Percentiles rank a stretch among this genome's conserved stretches.
These are phyloP conservation scores for Trachelus tabidus DNA, from an alignment of 2,888 invertebrate species.

Conservation along the genomic window DNA sequence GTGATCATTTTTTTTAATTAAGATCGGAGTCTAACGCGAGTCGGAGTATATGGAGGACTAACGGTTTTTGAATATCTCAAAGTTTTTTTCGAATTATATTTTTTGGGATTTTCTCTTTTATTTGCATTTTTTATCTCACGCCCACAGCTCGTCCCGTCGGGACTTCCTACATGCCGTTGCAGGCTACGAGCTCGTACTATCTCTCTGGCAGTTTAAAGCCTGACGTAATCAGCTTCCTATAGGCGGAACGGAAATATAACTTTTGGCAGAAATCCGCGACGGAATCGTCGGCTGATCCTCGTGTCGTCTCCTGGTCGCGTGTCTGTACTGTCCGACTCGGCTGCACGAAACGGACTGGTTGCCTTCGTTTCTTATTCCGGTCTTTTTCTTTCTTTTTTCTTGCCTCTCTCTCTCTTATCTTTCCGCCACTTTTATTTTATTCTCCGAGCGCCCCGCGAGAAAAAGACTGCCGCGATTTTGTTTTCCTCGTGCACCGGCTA, in stretches of 20 bases:
- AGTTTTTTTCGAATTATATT: background rate
- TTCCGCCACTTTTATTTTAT: background rate
- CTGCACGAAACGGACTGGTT: background rate
- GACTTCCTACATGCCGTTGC: background rate
- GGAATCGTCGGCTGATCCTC: background rate
- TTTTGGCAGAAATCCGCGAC: background rate
- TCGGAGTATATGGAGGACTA: background rate
- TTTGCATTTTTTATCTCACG: background rate
- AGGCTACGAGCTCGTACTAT: background rate
- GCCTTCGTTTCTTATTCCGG: slow-evolving; percentile 34
- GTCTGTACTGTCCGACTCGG: background rate
- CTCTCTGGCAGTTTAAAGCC: background rate
- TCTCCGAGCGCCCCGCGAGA: background rate
- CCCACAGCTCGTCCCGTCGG: background rate
- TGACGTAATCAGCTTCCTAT: background rate
- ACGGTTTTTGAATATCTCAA: background rate
- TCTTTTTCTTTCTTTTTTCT: slow-evolving; percentile 17
- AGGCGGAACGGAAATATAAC: background rate
- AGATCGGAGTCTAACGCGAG: background rate
- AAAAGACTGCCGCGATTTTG: background rate
- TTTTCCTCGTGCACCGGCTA: background rate
- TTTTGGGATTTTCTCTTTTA: background rate
- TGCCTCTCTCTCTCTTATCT: slow-evolving; percentile 2
- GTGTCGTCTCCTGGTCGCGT: background rate
- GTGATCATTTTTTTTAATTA: too few relatives aligned